Evolutionary conservation across 1,140 invertebrate genomes (phyloP).

Genomic region (Trichogramma pretiosum): DNA sequence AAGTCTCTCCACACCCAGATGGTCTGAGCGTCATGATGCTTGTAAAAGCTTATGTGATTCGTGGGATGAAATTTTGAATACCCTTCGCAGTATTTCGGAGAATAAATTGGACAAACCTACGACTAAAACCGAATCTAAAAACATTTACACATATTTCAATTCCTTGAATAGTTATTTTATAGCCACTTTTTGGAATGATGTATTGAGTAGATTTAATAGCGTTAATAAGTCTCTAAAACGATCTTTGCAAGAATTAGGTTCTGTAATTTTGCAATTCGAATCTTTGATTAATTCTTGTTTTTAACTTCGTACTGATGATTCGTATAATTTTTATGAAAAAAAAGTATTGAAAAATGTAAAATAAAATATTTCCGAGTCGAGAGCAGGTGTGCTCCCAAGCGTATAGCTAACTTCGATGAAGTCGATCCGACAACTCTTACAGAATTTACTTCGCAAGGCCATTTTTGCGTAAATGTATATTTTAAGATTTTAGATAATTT

Average conservation of each 20-base stretch:
- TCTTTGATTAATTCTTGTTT: background rate
- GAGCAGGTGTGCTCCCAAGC: background rate
- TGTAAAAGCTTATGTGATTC: background rate
- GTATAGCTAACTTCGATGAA: background rate
- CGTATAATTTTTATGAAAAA: background rate
- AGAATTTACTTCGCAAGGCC: background rate
- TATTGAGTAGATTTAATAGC: background rate
- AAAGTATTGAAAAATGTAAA: slow-evolving; percentile 1
- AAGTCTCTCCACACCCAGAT: background rate
- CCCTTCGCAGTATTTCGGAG: background rate
- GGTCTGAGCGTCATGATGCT: background rate
- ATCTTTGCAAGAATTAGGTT: background rate
- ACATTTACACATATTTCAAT: background rate
- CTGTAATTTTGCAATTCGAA: background rate
- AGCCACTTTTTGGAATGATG: slow-evolving; percentile 1
- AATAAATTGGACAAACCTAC: background rate
- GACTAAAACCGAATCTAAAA: background rate
- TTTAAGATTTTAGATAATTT: slow-evolving; percentile 1
- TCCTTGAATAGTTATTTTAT: background rate
- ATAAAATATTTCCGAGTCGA: background rate
- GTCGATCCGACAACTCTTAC: background rate
- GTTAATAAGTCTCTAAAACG: background rate
- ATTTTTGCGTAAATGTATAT: background rate
- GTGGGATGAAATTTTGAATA: background rate
- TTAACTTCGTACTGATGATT: background rate